Evolutionary conservation across 2,797 vertebrate genomes (phyloP), one percentile per base, ranked within the genome.

Genomic region (Psittacula echo): DNA sequence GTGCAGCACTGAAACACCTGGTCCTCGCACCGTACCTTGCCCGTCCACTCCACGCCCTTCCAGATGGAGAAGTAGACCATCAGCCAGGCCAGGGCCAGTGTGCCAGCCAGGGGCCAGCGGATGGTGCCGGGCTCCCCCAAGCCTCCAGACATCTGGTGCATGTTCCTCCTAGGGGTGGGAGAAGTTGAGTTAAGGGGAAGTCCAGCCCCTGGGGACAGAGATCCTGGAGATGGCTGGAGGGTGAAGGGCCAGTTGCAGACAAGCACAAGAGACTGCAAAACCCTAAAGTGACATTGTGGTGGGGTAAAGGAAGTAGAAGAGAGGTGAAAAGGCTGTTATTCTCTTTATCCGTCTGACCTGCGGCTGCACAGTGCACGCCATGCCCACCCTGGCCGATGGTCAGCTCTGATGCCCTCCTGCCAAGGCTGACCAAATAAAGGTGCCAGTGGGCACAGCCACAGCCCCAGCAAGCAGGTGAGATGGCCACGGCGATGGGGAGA

Each of bases 31-130:
- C n/a, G 0, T 97, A 99, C 99, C 99, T 99, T 99, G 80, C 99
- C 99, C 0, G 99, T 99, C 99, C 99, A 99, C 94, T 99, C 99
- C 81, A 99, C 99, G 9, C 99, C 99, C 97, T 99, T 99, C 99
- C 99, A 99, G 93, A 99, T 99, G 84, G 99, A 99, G 96, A 99
- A 99, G 95, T 99, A 99, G 87, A 99, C 98, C n/a, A 99, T 97
- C 77, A 99, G 73, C 99, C 99, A 99, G 30, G 99, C 97, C 90
- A 99, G 96, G 0, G 98, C 98, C 89, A 99, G 97, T 0, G 98
- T 99, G 32, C 98, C 99, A 9, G 98, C 99, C 83, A 99, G 96
- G 15, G 99, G 99, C 99, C 99, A 99, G 24, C 99, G 98, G 30
- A 99, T 7, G 29, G 96, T 95, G 15, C 99, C 99, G 0, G 99